Evolutionary conservation across 2,888 invertebrate genomes (phyloP), one percentile per base, ranked within the genome.

Genomic region (Siphlonurus alternatus): DNA sequence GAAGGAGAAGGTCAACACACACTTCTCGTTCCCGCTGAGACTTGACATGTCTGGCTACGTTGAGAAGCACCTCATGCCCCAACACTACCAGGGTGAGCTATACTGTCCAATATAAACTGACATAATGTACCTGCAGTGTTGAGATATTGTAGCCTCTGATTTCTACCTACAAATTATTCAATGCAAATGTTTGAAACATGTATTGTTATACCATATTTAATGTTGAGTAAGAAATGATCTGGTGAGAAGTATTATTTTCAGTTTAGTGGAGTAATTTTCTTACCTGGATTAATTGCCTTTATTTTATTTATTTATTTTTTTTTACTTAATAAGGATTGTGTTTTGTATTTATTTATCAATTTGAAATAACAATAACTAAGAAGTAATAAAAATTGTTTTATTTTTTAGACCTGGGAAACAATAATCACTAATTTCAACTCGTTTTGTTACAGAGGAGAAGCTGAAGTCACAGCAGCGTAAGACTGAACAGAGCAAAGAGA

Each of bases 1-100:
- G 66, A 95, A 95, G 73, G 96, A 96, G 74, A 96, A 96, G 74
- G 95, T 96, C 1, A 96, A 96, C 77, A 96, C 96, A 0, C 94
- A 95, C 73, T 96, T 96, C 75, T 95, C 94, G 18, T 96, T 96
- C 76, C 96, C 96, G 0, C 82, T 95, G 78, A 80, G 89, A 61
- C 79, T 96, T 15, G 94, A 94, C 74, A 96, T 96, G 95, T 89
- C 90, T 0, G 90, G 90, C 54, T 96, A 96, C 73, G 91, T 95
- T 66, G 96, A 96, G 76, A 91, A 92, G 74, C 90, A 91, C 70
- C 79, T 96, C 1, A 91, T 93, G 88, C 89, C 92, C 0, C 89
- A 90, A 66, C 90, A 91, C 71, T 89, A 89, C 74, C 86, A 87
- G 77, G 87, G 87, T 81, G 77, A 74, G 67, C 67, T 24, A 59